Evolutionary conservation across 2,888 invertebrate genomes (phyloP).

Genomic region (Phania funesta): DNA sequence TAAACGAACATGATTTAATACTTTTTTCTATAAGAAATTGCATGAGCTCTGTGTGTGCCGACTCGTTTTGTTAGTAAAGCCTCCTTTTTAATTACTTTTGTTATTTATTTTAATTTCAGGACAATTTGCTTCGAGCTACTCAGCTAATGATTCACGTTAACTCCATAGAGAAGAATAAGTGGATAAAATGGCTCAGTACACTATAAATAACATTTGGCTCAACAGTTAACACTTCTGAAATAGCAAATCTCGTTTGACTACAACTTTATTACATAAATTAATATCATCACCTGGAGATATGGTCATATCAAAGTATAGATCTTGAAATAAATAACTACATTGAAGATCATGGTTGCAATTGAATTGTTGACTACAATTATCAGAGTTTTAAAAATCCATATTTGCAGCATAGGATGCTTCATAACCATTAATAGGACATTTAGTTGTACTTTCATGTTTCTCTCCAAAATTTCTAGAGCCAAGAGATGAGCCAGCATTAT

Average conservation of each 20-base stretch:
- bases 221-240: not conserved
- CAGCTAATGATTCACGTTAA: not conserved
- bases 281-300: not conserved
- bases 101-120: not conserved
- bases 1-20: slow-evolving; percentile 6
- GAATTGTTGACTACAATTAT: too few relatives aligned
- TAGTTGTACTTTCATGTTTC: too few relatives aligned
- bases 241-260: not conserved
- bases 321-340: not conserved
- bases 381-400: too few relatives aligned
- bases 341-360: not conserved
- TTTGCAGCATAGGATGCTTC: too few relatives aligned
- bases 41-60: slow-evolving; percentile 2
- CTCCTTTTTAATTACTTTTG: not conserved
- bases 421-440: too few relatives aligned
- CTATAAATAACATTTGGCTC: not conserved
- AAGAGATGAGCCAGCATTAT: too few relatives aligned
- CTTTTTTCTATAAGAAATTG: not conserved
- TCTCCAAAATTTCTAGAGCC: too few relatives aligned
- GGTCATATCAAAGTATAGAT: not conserved
- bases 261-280: not conserved
- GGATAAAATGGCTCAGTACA: not conserved
- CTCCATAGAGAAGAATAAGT: not conserved
- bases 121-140: not conserved
- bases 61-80: not conserved